phyloP scores from a whole-genome alignment of 2,888 invertebrate genomes.

The Cheilosia grossa region DNA sequence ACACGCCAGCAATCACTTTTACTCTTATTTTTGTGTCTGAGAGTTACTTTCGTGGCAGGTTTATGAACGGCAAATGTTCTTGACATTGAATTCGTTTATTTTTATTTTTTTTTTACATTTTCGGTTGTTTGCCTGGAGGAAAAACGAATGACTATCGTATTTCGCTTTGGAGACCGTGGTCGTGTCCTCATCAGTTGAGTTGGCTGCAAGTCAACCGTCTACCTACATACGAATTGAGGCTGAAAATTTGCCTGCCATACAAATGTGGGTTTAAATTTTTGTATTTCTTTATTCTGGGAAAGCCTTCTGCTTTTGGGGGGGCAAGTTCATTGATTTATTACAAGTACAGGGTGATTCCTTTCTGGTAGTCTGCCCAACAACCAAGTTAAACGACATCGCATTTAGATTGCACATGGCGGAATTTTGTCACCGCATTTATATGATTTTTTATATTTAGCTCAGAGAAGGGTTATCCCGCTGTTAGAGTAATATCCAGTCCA shows the following conservation, averaged over 20 bases:
- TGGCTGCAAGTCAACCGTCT: constrained; percentile 35
- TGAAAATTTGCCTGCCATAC: background rate
- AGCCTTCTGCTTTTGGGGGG: constrained; percentile 8
- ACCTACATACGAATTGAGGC: constrained; percentile 29
- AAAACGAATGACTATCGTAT: constrained; percentile 19
- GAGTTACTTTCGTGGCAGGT: constrained; percentile 6
- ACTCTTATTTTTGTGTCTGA: constrained; percentile 22
- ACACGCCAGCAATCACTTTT: constrained; percentile 30
- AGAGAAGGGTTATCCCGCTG: background rate
- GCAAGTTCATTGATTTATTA: constrained; percentile 28
- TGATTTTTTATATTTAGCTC: constrained; percentile 41
- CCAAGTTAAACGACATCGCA: constrained; percentile 6
- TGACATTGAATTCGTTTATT: constrained; percentile 34
- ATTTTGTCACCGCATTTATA: constrained; percentile 3
- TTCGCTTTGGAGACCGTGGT: constrained; percentile 18
- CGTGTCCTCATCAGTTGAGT: constrained; percentile 10
- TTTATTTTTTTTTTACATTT: constrained; percentile 20
- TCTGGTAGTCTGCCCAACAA: background rate
- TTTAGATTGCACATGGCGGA: constrained; percentile 4
- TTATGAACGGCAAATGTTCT: constrained; percentile 24
- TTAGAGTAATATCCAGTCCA: too few species aligned
- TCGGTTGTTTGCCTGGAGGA: constrained; percentile 1
- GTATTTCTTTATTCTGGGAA: constrained; percentile 15
- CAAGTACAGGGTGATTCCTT: constrained; percentile 27
- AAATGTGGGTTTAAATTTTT: constrained; percentile 8